Evolutionary conservation across 1,140 invertebrate species (phyloP).

Genomic region (Asobara japonica): DNA sequence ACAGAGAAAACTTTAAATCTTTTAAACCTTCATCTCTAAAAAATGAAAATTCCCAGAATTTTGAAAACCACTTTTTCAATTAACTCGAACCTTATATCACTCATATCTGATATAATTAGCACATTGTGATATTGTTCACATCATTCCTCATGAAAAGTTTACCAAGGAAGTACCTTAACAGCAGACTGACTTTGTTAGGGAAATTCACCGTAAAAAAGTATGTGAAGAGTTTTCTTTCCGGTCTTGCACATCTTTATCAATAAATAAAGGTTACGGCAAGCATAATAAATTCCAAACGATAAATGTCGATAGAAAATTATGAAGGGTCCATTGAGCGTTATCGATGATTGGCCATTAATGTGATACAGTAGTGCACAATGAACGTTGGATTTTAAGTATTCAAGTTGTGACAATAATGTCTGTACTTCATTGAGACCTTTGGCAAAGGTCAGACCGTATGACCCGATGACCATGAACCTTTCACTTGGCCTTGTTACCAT

Average conservation of each 20-base stretch:
- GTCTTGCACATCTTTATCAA: neutral
- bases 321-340: slow-evolving; percentile 8
- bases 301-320: slow-evolving; percentile 17
- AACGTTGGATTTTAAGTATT: neutral
- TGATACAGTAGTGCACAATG: neutral
- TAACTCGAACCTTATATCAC: no score
- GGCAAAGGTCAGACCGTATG: slow-evolving; percentile 21
- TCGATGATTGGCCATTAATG: neutral
- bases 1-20: no score
- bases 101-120: no score
- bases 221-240: neutral
- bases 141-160: neutral
- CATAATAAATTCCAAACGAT: neutral
- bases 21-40: no score
- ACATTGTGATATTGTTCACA: no score
- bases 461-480: slow-evolving; percentile 20
- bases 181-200: no score
- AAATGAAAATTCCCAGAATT: no score
- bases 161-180: neutral
- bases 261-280: neutral
- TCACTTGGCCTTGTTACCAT: neutral
- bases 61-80: no score
- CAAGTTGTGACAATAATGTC: neutral
- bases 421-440: slow-evolving; percentile 19
- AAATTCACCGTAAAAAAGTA: neutral